Base-by-base conservation (phyloP, 2,888 invertebrate species). In the Helleia helle region DNA sequence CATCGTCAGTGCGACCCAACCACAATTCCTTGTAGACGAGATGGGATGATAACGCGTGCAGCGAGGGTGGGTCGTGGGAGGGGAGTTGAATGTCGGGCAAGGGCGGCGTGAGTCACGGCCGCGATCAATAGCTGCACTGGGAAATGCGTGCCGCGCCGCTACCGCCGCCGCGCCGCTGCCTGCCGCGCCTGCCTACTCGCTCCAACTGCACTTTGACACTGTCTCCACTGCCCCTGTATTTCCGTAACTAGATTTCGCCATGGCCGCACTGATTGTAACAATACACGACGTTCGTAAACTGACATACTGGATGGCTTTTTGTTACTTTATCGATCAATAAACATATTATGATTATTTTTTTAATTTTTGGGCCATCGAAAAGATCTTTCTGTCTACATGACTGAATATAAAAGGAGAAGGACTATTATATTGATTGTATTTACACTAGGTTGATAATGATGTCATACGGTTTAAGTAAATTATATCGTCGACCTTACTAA, bases 71-170 rank as follows among this genome's bases (percentile, higher is more conserved):
- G 52, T 50, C 49, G 51, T 44, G 54, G 52, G 56, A 59, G 59
- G 57, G 62, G 66, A 70, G 65, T 67, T 73, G 81, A 79, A 84
- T 81, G 76, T 84, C 83, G 83, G 81, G 80, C 83, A 84, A 84
- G 83, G 83, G 83, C 77, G 77, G 71, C 77, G 62, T 76, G 80
- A 83, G 76, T 83, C 83, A 83, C 66, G 77, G 77, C 68, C 73
- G 68, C 62, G 81, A 77, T 83, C 83, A 72, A 84, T 84, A 84
- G n/a, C 72, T 83, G 83, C 83, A 83, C 59, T 65, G n/a, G n/a
- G n/a, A 65, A 66, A 64, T 71, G 72, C 71, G 74, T 71, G 63
- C 49, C 48, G n/a, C n/a, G n/a, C n/a, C n/a, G n/a, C n/a, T n/a
- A n/a, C n/a, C n/a, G 45, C 52, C 52, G 55, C 42, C 43, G 41